These are phyloP conservation scores for Acanthosepion pharaonis DNA, from an alignment of 2,888 invertebrate genomes.

Conservation along the genomic window DNA sequence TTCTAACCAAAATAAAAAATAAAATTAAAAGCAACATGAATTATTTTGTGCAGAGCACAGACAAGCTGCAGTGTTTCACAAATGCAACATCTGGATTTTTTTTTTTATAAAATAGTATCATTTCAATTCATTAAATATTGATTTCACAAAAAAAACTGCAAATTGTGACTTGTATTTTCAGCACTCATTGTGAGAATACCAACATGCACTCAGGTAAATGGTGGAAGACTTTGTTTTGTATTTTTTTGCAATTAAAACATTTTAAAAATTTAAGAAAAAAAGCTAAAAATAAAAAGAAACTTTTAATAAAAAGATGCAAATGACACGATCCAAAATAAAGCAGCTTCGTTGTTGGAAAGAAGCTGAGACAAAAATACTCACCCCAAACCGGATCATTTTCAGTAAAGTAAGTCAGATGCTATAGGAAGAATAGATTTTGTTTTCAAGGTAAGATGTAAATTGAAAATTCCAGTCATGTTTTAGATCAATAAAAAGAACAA, in stretches of 20 bases:
- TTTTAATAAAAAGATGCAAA: not conserved
- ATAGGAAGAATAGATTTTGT: not conserved
- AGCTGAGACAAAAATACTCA: not conserved
- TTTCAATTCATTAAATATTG: not conserved
- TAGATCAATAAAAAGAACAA: not conserved
- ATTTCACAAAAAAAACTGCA: not conserved
- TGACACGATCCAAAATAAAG: not conserved
- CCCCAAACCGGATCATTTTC: not conserved
- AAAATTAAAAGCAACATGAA: not conserved
- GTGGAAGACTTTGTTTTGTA: too few relatives aligned
- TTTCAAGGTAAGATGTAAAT: not conserved
- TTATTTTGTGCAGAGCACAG: not conserved
- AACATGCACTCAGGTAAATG: not conserved
- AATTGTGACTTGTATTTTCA: not conserved
- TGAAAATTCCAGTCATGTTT: not conserved
- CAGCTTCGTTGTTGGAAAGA: not conserved
- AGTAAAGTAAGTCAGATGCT: not conserved
- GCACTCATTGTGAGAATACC: not conserved
- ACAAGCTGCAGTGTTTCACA: not conserved
- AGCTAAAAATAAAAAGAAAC: not conserved
- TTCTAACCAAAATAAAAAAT: not conserved
- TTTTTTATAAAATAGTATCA: not conserved
- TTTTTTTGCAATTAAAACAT: too few relatives aligned
- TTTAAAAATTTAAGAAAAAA: not conserved
- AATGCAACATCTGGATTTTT: not conserved